Conservation (phyloP, 2,797 vertebrate species). For the Lepilemur septentrionalis region DNA sequence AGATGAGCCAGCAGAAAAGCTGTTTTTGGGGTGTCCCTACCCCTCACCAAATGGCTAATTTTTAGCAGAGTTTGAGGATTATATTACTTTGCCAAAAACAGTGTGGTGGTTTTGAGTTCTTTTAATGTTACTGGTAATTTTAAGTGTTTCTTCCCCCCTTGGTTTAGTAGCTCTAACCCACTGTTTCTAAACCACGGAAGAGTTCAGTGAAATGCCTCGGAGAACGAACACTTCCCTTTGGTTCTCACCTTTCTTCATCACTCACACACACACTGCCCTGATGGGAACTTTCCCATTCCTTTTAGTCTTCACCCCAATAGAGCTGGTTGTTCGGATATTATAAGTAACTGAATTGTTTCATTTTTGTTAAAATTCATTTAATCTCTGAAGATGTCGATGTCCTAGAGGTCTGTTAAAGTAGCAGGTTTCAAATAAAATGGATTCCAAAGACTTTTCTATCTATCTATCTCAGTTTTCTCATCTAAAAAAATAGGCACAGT, state of each 20-base stretch:
- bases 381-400: background rate
- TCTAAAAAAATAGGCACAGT: background rate
- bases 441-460: background rate
- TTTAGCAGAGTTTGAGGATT: slow-evolving; percentile 72
- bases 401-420: background rate
- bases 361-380: slow-evolving; percentile 32
- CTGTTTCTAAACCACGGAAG: slow-evolving; percentile 13
- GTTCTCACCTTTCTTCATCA: background rate
- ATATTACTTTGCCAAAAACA: slow-evolving; percentile 76
- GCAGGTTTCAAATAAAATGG: background rate
- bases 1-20: slow-evolving; percentile 62
- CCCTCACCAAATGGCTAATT: slow-evolving; percentile 68
- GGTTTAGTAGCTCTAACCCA: background rate
- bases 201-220: background rate
- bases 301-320: background rate
- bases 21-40: slow-evolving; percentile 59
- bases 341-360: background rate
- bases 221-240: background rate
- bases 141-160: background rate
- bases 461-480: background rate
- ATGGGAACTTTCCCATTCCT: background rate
- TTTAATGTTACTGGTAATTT: slow-evolving; percentile 46
- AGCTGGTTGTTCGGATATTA: background rate
- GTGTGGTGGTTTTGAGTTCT: slow-evolving; percentile 62
- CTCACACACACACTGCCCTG: background rate